Percentiles rank a stretch among this genome's conserved stretches.
phyloP scores from a whole-genome alignment of 2,888 invertebrate species.

The Cataglyphis livida region DNA sequence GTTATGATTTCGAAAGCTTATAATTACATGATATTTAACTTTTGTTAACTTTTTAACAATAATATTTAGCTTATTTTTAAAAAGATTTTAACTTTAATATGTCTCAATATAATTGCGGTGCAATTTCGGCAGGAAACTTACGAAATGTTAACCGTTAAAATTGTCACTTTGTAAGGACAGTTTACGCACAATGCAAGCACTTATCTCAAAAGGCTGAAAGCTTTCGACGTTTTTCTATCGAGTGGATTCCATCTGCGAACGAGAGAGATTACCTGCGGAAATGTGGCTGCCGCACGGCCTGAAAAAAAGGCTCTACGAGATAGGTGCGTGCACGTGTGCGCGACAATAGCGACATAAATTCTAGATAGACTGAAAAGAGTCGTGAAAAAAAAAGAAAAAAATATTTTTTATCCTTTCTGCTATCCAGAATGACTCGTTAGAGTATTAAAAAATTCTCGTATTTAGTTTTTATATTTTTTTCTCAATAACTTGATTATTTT shows the following conservation, averaged over 20 bases:
- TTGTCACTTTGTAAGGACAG: slow-evolving; percentile 50
- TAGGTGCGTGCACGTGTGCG: neutral
- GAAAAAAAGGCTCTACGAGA: slow-evolving; percentile 53
- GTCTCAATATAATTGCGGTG: neutral
- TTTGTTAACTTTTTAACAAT: neutral
- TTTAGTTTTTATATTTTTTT: neutral
- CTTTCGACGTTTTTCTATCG: slow-evolving; percentile 62
- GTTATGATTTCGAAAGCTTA: neutral
- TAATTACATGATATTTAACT: neutral
- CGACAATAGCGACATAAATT: slow-evolving; percentile 50
- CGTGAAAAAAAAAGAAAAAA: slow-evolving; percentile 9
- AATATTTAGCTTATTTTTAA: neutral
- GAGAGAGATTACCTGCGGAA: slow-evolving; percentile 68
- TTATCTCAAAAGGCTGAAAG: slow-evolving; percentile 74
- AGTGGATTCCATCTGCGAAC: slow-evolving; percentile 62
- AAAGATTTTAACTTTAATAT: neutral
- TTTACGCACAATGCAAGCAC: slow-evolving; percentile 67
- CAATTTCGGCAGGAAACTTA: neutral
- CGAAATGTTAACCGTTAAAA: slow-evolving; percentile 38
- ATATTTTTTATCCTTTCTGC: neutral
- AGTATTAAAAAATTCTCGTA: neutral
- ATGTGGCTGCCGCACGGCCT: slow-evolving; percentile 47
- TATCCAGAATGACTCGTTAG: neutral
- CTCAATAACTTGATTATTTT: neutral
- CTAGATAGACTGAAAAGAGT: neutral